Evolutionary conservation across 2,113 vertebrate genomes (phyloP), one percentile per base, ranked within the genome.

Genomic region (Vimba vimba): DNA sequence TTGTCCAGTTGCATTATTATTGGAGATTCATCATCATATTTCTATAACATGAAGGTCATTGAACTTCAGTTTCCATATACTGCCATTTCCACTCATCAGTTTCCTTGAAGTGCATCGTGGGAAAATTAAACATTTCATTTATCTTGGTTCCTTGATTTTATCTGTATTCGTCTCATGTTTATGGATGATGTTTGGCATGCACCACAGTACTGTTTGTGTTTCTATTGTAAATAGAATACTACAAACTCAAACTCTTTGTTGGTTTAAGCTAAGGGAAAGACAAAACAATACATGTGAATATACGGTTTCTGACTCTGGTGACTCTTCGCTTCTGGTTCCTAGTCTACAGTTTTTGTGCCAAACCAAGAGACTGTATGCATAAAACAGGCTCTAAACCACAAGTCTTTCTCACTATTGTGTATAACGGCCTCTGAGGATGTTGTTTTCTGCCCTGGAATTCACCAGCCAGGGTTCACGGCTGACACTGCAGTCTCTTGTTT

Each of bases 381-480:
- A 91, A 89, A 87, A 87, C 89, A 88, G 86, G 89, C 86, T 90
- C 87, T 85, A 90, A 93, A 90, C 91, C 92, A 91, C 91, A 92
- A 82, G 88, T 89, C 89, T 86, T 93, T 93, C 96, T 90, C 79
- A 80, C 92, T 81, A 91, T 97, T 97, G 96, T 97, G 95, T 96
- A 94, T 94, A 90, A 88, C 88, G 81, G 82, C 47, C 75, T 77
- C 75, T 10, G 4, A 77, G 75, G 50, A 77, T 50, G 50, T 33
- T 52, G 75, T 55, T 77, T 77, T 77, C 27, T 57, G 47, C 47
- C 9, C 25, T 77, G 47, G 50, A 77, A 55, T 19, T 57, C 50
- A 57, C 50, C 75, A 55, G 27, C 17, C 75, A 21, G 27, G 7
- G 6, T 57, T 77, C 50, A 55, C 50, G 9, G 27, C 50, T 57